Evolutionary conservation across 2,888 invertebrate species (phyloP).

Genomic region (Machimus rusticus): DNA sequence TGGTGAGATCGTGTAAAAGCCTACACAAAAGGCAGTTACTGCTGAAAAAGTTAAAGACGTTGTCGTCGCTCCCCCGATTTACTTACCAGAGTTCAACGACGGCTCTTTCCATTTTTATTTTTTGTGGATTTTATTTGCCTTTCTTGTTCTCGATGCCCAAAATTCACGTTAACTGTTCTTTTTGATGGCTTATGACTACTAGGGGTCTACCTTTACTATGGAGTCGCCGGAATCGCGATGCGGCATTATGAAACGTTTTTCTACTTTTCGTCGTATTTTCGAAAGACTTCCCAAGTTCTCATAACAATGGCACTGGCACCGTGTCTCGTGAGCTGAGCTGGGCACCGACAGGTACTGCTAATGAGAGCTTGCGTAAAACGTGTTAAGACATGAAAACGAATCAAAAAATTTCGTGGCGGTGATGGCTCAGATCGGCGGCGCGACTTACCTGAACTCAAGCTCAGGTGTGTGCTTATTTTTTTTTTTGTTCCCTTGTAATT

Average conservation of each 20-base stretch:
- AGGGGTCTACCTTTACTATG: neutral
- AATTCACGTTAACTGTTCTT: slow-evolving; percentile 6
- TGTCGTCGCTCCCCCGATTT: neutral
- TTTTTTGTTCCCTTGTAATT: neutral
- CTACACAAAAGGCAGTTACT: neutral
- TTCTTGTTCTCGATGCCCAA: neutral
- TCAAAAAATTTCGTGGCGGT: neutral
- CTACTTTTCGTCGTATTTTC: neutral
- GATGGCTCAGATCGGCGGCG: neutral
- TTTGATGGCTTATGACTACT: slow-evolving; percentile 19
- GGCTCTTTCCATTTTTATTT: neutral
- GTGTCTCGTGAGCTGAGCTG: neutral
- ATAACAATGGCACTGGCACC: neutral
- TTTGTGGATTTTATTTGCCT: neutral
- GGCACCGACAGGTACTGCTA: neutral
- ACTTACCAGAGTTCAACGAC: neutral
- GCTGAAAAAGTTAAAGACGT: neutral
- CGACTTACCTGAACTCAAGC: neutral
- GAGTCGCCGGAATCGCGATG: neutral
- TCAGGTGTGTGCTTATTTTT: neutral
- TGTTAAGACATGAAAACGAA: slow-evolving; percentile 13
- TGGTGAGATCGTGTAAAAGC: neutral
- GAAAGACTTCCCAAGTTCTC: slow-evolving; percentile 52
- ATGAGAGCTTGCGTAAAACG: slow-evolving; percentile 10
- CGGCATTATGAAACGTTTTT: neutral